A percentile compares a stretch with the other conserved stretches of the same genome.
Conservation (phyloP, 1,140 invertebrate species). For the Neotoxoptera formosana region DNA sequence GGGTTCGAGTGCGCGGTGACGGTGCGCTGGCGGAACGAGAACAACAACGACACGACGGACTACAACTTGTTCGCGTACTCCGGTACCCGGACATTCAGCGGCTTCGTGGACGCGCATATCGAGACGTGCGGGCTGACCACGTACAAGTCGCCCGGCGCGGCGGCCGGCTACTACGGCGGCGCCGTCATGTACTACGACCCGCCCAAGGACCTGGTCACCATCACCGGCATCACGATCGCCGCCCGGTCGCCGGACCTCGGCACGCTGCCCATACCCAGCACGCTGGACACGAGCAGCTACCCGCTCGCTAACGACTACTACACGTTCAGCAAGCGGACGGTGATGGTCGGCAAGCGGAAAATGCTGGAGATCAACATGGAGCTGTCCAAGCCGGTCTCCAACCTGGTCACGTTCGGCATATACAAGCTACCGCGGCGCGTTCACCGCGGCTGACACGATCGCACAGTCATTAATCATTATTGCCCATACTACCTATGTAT, state of each 20-base stretch:
- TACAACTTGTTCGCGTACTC: constrained; percentile 59
- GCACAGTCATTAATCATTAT: no score
- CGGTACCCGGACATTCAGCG: constrained; percentile 50
- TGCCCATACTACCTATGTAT: no score
- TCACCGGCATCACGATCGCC: constrained; percentile 49
- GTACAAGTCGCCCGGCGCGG: not conserved
- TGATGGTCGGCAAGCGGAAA: constrained; percentile 36
- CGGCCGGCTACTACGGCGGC: not conserved
- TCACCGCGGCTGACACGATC: constrained; percentile 57
- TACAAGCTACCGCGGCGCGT: constrained; percentile 15
- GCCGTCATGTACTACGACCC: constrained; percentile 43
- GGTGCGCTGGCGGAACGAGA: constrained; percentile 54
- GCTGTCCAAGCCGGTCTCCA: constrained; percentile 39
- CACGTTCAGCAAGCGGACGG: constrained; percentile 54
- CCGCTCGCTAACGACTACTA: constrained; percentile 47
- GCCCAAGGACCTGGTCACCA: constrained; percentile 24
- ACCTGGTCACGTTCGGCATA: constrained; percentile 51
- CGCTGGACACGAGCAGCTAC: constrained; percentile 38
- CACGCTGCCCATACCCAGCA: constrained; percentile 54
- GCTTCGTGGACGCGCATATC: constrained; percentile 39
- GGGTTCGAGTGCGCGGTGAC: constrained; percentile 50
- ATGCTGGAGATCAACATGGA: constrained; percentile 39
- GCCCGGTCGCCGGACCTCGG: constrained; percentile 29
- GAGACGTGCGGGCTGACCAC: constrained; percentile 56
- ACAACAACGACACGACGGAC: constrained; percentile 49